phyloP scores from a whole-genome alignment of 2,113 vertebrate genomes.

The Galeopterus variegatus region DNA sequence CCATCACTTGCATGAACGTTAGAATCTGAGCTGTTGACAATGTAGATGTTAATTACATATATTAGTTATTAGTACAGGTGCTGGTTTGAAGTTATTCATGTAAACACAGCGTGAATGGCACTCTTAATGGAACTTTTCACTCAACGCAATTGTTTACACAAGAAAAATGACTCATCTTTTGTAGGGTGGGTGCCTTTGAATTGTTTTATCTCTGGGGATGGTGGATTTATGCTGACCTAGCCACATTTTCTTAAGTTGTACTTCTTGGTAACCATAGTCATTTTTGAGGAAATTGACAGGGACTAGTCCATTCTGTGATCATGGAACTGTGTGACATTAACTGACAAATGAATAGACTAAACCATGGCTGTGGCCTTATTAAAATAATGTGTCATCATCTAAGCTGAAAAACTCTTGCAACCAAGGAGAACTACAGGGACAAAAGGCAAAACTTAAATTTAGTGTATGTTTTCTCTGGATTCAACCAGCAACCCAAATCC shows the following conservation, averaged over 20 bases:
- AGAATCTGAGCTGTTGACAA: background rate
- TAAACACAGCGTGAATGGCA: background rate
- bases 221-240: background rate
- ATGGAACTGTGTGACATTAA: background rate
- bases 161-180: background rate
- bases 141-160: background rate
- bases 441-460: background rate
- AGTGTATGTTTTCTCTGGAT: background rate
- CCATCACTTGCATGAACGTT: background rate
- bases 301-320: background rate
- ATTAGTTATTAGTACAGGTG: background rate
- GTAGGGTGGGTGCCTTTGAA: background rate
- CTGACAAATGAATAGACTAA: background rate
- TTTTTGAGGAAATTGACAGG: background rate
- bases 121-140: background rate
- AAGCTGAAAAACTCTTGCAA: background rate
- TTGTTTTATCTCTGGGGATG: background rate
- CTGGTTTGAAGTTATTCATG: background rate
- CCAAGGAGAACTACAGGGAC: background rate
- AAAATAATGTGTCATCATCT: background rate
- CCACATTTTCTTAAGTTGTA: background rate
- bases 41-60: background rate
- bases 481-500: background rate
- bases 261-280: background rate
- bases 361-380: constrained; percentile 13